phyloP scores from a whole-genome alignment of 1,140 invertebrate species.

The Conus ventricosus region DNA sequence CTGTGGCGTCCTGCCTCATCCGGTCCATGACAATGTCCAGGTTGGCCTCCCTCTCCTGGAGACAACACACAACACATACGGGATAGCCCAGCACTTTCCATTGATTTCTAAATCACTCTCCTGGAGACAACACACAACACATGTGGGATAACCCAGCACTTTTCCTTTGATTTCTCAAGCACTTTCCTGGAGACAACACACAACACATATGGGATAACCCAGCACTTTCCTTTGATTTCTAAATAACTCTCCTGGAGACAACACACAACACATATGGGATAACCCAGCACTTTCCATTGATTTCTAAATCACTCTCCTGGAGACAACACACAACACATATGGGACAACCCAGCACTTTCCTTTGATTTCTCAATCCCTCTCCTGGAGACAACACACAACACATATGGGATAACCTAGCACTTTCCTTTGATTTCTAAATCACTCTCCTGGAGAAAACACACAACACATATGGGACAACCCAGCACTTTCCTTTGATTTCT shows the following conservation, averaged over 20 bases:
- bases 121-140: constrained; percentile 51
- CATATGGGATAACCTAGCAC: too few species aligned
- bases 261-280: too few species aligned
- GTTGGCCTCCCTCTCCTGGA: constrained; percentile 71
- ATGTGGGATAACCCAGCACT: too few species aligned
- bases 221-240: too few species aligned
- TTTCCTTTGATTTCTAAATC: constrained; percentile 41
- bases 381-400: constrained; percentile 55
- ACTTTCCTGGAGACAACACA: too few species aligned
- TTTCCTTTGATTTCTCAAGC: constrained; percentile 40
- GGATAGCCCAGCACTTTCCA: too few species aligned
- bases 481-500: too few species aligned
- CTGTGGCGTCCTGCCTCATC: constrained; percentile 73
- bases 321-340: constrained; percentile 29
- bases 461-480: constrained; percentile 24
- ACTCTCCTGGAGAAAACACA: constrained; percentile 58
- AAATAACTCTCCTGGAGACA: constrained; percentile 65
- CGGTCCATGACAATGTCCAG: constrained; percentile 73
- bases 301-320: constrained; percentile 63
- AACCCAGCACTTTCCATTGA: too few species aligned
- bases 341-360: too few species aligned
- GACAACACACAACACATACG: constrained; percentile 25
- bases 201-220: too few species aligned
- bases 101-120: constrained; percentile 57
- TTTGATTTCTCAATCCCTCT: constrained; percentile 53